Evolutionary conservation across 2,888 invertebrate species (phyloP).

Genomic region (Argyresthia goedartella): DNA sequence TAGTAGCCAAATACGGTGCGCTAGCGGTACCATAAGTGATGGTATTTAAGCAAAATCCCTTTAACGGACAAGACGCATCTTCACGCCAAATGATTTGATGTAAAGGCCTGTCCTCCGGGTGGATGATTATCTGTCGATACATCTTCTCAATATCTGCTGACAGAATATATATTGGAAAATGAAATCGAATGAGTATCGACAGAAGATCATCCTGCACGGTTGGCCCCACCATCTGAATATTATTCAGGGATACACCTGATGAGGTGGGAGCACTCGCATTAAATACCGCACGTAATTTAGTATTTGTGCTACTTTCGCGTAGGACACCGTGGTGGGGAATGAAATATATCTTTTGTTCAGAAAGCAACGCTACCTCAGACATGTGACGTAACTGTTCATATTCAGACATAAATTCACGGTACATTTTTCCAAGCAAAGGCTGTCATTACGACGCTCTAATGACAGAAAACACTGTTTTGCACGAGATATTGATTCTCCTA

Average conservation of each 20-base stretch:
- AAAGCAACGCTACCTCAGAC: constrained; percentile 7
- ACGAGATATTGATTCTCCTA: constrained; percentile 15
- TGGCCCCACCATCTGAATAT: too few species aligned
- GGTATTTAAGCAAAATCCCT: too few species aligned
- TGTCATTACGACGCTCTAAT: constrained; percentile 13
- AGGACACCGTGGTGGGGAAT: constrained; percentile 15
- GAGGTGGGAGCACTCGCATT: too few species aligned
- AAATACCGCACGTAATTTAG: too few species aligned
- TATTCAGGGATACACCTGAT: too few species aligned
- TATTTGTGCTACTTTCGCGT: too few species aligned
- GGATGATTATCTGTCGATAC: constrained; percentile 15
- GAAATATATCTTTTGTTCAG: constrained; percentile 3
- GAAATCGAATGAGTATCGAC: neutral
- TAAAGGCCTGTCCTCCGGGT: too few species aligned
- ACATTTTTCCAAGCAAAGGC: constrained; percentile 4
- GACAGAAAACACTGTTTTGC: constrained; percentile 14
- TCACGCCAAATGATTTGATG: too few species aligned
- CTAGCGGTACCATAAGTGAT: too few species aligned
- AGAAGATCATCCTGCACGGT: neutral
- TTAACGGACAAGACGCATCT: too few species aligned
- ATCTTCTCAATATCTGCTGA: constrained; percentile 17
- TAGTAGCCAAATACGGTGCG: too few species aligned
- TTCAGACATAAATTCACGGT: too few species aligned
- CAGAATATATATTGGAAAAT: neutral
- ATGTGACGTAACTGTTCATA: constrained; percentile 16